Conservation (phyloP, 2,888 invertebrate genomes). For the Melitaea athalia region DNA sequence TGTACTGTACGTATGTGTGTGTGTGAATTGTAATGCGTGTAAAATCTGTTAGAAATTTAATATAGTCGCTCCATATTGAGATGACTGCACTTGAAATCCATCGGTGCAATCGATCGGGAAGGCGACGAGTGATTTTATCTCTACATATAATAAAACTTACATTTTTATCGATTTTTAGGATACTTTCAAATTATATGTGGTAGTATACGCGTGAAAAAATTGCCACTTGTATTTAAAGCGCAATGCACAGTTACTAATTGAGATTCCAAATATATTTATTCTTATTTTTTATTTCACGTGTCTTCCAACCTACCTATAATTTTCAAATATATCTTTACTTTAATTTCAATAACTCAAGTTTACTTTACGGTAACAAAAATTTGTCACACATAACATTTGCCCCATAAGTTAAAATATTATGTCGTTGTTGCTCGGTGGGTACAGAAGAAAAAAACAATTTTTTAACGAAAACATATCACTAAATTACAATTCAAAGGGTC, state of each 20-base stretch:
- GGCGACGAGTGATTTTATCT: constrained; percentile 46
- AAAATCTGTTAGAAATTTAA: constrained; percentile 73
- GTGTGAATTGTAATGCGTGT: constrained; percentile 54
- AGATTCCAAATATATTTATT: too few species aligned
- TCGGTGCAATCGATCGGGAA: constrained; percentile 46
- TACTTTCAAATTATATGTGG: background rate
- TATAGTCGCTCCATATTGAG: constrained; percentile 54
- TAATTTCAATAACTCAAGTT: background rate
- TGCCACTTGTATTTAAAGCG: too few species aligned
- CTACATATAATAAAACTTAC: constrained; percentile 10
- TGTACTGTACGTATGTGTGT: constrained; percentile 45
- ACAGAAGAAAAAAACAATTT: constrained; percentile 16
- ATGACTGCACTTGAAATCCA: constrained; percentile 57
- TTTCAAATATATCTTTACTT: too few species aligned
- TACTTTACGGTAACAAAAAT: background rate
- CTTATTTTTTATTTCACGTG: too few species aligned
- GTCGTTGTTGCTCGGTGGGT: background rate
- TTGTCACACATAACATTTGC: background rate
- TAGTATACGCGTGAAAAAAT: too few species aligned
- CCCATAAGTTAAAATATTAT: background rate
- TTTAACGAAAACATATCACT: constrained; percentile 49
- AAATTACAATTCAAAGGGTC: constrained; percentile 79
- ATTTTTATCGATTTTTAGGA: background rate
- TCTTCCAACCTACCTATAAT: too few species aligned
- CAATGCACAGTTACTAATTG: too few species aligned